Evolutionary conservation across 2,113 vertebrate species (phyloP).

Genomic region (Xiphophorus couchianus): DNA sequence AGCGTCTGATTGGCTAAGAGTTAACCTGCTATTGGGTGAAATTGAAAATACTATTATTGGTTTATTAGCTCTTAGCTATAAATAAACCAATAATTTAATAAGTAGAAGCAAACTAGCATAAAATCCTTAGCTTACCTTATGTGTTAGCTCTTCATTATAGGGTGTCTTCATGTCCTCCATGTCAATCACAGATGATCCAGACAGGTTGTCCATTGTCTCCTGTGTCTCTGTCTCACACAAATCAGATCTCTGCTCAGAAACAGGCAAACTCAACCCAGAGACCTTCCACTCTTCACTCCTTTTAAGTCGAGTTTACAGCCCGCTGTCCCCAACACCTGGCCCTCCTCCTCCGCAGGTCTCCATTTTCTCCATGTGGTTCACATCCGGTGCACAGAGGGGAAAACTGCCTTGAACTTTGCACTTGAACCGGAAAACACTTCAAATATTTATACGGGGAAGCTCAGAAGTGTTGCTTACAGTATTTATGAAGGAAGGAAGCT

Average conservation of each 20-base stretch:
- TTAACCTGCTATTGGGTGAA: not conserved
- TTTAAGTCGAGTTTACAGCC: not conserved
- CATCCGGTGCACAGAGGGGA: conserved; percentile 3
- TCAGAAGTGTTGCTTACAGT: conserved; percentile 31
- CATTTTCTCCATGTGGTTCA: not conserved
- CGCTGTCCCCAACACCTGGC: not conserved
- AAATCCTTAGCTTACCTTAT: conserved; percentile 63
- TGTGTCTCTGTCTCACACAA: not conserved
- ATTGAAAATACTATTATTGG: not conserved
- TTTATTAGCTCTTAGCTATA: not conserved
- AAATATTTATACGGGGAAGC: conserved; percentile 39
- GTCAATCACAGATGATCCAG: conserved; percentile 48
- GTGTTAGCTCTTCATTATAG: conserved; percentile 79
- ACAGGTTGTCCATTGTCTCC: conserved; percentile 51
- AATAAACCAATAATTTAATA: not conserved
- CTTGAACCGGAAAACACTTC: not conserved
- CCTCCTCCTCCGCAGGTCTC: conserved; percentile 5
- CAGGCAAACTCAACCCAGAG: conserved; percentile 5
- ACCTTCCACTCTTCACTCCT: not conserved
- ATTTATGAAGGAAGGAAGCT: conserved; percentile 54
- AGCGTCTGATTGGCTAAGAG: not conserved
- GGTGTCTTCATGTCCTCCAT: conserved; percentile 55
- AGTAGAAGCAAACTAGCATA: not conserved
- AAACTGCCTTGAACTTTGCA: not conserved
- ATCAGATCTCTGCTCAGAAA: not conserved